Conservation (phyloP, 2,888 invertebrate species). For the Drosophila ustulata region DNA sequence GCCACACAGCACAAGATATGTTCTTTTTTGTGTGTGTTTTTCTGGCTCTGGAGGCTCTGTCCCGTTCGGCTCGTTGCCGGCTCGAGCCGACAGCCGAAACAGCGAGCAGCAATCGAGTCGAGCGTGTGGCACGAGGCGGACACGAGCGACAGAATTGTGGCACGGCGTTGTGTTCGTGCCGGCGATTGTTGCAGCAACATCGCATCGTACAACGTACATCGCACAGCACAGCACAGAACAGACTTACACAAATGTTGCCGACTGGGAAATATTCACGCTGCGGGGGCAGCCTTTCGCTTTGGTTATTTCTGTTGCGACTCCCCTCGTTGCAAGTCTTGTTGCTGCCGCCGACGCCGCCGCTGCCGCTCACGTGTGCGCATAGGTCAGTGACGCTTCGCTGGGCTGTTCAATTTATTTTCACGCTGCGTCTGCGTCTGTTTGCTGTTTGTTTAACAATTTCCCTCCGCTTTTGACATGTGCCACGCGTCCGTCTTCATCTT, state of each 20-base stretch:
- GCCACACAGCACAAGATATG: slow-evolving; percentile 37
- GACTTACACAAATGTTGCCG: slow-evolving; percentile 60
- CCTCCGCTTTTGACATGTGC: slow-evolving; percentile 53
- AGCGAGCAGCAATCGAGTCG: slow-evolving; percentile 21
- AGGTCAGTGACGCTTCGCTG: slow-evolving; percentile 74
- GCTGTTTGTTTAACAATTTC: slow-evolving; percentile 64
- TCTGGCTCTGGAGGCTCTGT: slow-evolving; percentile 1
- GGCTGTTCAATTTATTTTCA: slow-evolving; percentile 65
- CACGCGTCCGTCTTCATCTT: slow-evolving; percentile 41
- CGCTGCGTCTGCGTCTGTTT: slow-evolving; percentile 64
- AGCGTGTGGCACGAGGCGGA: slow-evolving; percentile 13
- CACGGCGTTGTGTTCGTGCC: slow-evolving; percentile 28
- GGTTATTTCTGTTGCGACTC: slow-evolving; percentile 44
- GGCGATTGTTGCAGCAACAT: slow-evolving; percentile 68
- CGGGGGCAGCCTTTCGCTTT: slow-evolving; percentile 53
- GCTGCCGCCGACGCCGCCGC: slow-evolving; percentile 36
- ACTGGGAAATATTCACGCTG: slow-evolving; percentile 61
- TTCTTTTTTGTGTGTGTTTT: not conserved
- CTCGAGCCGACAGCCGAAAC: slow-evolving; percentile 21
- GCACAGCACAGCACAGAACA: not conserved
- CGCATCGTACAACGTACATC: not conserved
- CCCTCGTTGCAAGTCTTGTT: slow-evolving; percentile 13
- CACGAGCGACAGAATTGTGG: slow-evolving; percentile 12
- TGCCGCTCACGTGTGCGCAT: slow-evolving; percentile 65
- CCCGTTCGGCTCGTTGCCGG: slow-evolving; percentile 19